Percentiles rank a stretch among this genome's conserved stretches.
phyloP scores from a whole-genome alignment of 1,140 invertebrate genomes.

The Tribolium madens region DNA sequence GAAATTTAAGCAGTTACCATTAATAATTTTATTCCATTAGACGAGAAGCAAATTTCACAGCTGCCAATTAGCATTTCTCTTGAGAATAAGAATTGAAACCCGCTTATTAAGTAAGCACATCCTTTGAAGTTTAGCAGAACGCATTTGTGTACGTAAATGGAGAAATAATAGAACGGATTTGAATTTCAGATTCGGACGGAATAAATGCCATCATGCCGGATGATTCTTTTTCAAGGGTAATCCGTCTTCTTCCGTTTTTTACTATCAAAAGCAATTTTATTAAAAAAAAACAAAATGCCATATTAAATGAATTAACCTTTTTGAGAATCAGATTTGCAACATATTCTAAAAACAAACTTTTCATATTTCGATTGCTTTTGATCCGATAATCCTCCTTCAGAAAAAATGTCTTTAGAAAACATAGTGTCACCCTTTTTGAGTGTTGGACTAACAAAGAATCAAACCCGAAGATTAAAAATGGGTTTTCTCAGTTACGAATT shows the following conservation, averaged over 20 bases:
- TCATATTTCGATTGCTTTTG: neutral
- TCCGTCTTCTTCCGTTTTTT: constrained; percentile 7
- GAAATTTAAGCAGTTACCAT: constrained; percentile 1
- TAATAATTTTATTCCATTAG: constrained; percentile 38
- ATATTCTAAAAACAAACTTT: neutral
- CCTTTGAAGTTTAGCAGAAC: constrained; percentile 32
- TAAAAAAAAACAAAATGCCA: neutral
- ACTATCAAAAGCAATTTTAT: neutral
- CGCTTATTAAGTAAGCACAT: constrained; percentile 38
- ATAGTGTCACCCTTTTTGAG: neutral
- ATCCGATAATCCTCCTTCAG: neutral
- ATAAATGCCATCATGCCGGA: constrained; percentile 16
- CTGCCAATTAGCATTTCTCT: constrained; percentile 32
- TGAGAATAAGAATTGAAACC: constrained; percentile 28
- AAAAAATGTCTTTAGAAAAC: neutral
- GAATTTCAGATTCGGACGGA: constrained; percentile 26
- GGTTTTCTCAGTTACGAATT: too few relatives aligned
- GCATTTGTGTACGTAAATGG: constrained; percentile 34
- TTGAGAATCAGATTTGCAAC: too few relatives aligned
- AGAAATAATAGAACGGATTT: constrained; percentile 34
- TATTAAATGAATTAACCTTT: too few relatives aligned
- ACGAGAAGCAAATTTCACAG: constrained; percentile 24
- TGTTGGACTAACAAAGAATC: neutral
- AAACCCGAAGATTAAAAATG: neutral
- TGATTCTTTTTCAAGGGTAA: constrained; percentile 13